phyloP scores from a whole-genome alignment of 2,113 vertebrate genomes.

The Mohoua ochrocephala region DNA sequence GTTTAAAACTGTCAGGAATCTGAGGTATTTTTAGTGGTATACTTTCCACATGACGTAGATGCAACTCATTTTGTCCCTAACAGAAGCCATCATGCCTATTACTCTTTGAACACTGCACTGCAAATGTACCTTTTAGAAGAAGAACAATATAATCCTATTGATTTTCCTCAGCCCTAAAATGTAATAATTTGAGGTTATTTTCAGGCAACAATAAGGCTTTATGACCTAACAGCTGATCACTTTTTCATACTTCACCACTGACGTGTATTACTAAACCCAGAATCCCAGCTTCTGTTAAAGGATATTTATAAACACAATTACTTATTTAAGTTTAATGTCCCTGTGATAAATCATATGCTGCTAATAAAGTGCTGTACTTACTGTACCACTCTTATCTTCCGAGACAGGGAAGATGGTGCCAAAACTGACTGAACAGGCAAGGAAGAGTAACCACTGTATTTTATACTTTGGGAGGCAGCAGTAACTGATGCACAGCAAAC shows the following conservation, averaged over 20 bases:
- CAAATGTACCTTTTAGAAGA: slow-evolving; percentile 8
- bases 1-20: slow-evolving; percentile 28
- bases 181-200: slow-evolving; percentile 40
- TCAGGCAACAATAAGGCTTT: slow-evolving; percentile 20
- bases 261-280: background rate
- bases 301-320: slow-evolving; percentile 41
- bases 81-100: background rate
- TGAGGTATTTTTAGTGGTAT: slow-evolving; percentile 7
- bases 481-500: slow-evolving; percentile 10
- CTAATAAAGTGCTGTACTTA: slow-evolving; percentile 8
- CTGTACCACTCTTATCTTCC: background rate
- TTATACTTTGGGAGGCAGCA: background rate
- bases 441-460: background rate
- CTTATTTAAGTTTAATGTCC: slow-evolving; percentile 24
- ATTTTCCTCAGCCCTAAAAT: slow-evolving; percentile 33
- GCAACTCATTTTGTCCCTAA: background rate
- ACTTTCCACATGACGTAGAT: background rate
- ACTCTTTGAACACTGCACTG: background rate
- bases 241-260: background rate
- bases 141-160: slow-evolving; percentile 34
- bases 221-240: background rate
- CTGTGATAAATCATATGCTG: slow-evolving; percentile 15
- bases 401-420: slow-evolving; percentile 2
- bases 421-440: slow-evolving; percentile 16
- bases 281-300: background rate